A percentile compares a stretch with the other conserved stretches of the same genome.
Evolutionary conservation across 1,140 invertebrate species (phyloP).

Genomic region (Lordiphosa mommai): DNA sequence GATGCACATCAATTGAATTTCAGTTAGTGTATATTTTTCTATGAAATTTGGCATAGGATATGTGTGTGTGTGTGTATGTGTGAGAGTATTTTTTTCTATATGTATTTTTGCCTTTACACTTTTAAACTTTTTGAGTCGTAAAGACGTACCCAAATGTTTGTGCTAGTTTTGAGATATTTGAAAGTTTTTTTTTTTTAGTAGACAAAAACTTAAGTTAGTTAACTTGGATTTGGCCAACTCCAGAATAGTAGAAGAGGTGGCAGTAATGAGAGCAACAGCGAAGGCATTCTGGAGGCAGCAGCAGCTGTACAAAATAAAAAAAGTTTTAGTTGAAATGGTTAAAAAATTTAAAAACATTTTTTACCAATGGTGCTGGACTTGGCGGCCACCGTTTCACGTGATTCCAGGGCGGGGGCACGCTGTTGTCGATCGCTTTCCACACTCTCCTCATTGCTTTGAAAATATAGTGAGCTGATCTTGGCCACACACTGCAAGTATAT

Average conservation of each 20-base stretch:
- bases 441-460: constrained; percentile 90
- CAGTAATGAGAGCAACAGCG: constrained; percentile 27
- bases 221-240: constrained; percentile 47
- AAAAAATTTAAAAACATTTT: not conserved
- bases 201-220: constrained; percentile 29
- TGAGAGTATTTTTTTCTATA: constrained; percentile 7
- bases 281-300: constrained; percentile 29
- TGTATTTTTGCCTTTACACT: constrained; percentile 5
- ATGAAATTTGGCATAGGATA: constrained; percentile 75
- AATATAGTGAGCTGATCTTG: constrained; percentile 90
- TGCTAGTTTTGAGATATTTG: too few relatives aligned
- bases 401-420: constrained; percentile 84
- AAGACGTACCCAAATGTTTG: too few relatives aligned
- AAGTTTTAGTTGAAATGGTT: not conserved
- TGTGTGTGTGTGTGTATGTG: constrained; percentile 42
- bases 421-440: constrained; percentile 86
- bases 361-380: constrained; percentile 81
- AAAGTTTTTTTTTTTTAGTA: not conserved
- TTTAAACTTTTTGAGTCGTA: constrained; percentile 1
- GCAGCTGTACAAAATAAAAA: constrained; percentile 14
- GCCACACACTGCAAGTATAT: constrained; percentile 85
- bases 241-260: constrained; percentile 25
- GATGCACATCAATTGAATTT: constrained; percentile 57
- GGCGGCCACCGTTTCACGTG: constrained; percentile 81
- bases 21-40: constrained; percentile 50